Percentiles rank a stretch among this genome's conserved stretches.
These are phyloP conservation scores for Recurvirostra avosetta DNA, from an alignment of 2,113 vertebrate genomes.

Conservation along the genomic window DNA sequence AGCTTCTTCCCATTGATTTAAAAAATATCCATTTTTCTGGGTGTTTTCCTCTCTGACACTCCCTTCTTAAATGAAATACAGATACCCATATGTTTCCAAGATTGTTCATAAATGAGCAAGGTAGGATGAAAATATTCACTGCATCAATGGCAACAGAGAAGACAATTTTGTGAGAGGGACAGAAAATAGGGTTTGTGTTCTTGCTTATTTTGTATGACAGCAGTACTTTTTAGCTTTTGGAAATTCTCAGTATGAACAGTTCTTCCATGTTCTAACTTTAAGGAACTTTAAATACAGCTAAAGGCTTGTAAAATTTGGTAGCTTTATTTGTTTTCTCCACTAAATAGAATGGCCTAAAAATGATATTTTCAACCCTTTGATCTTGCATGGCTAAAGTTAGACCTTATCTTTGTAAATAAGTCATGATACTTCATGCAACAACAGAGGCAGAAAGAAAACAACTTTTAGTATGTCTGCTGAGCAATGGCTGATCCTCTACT, in stretches of 20 bases:
- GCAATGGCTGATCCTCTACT: neutral
- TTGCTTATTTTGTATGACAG: neutral
- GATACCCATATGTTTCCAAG: neutral
- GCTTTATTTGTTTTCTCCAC: neutral
- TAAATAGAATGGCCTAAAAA: neutral
- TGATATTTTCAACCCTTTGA: neutral
- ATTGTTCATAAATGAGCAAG: neutral
- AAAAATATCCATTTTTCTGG: neutral
- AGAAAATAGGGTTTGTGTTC: neutral
- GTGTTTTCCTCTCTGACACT: neutral
- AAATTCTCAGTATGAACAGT: neutral
- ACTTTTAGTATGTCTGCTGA: neutral
- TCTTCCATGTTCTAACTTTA: neutral
- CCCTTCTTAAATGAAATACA: neutral
- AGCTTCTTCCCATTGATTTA: neutral
- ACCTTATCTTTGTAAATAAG: neutral
- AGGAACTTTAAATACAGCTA: neutral
- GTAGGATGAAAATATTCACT: neutral
- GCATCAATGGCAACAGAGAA: neutral
- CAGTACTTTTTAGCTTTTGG: neutral
- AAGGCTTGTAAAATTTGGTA: neutral
- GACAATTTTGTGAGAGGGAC: neutral
- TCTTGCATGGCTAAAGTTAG: neutral
- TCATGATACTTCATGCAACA: neutral
- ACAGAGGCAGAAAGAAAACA: neutral